Conservation (phyloP, 2,113 vertebrate genomes). For the Tetrax tetrax region DNA sequence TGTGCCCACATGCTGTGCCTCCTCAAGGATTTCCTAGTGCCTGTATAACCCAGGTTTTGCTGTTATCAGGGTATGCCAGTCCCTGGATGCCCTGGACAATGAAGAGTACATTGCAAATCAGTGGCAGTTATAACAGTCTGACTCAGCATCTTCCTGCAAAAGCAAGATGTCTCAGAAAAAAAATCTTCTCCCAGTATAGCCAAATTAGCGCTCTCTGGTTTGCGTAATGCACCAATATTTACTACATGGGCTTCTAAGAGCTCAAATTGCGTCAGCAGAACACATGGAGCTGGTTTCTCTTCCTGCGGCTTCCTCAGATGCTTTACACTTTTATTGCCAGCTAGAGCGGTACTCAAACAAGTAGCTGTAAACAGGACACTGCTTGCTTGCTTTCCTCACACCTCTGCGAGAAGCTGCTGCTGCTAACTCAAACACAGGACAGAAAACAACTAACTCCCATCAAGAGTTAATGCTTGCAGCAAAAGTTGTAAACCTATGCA, state of each 20-base stretch:
- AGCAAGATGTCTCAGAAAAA: not conserved
- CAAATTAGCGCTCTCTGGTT: not conserved
- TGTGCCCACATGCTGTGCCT: not conserved
- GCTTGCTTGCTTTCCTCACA: not conserved
- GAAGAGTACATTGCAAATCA: not conserved
- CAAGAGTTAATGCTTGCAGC: not conserved
- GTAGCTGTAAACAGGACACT: not conserved
- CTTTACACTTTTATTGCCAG: not conserved
- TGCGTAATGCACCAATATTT: not conserved
- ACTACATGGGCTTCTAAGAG: not conserved
- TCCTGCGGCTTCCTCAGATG: not conserved
- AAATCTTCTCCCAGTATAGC: not conserved
- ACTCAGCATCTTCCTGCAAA: not conserved
- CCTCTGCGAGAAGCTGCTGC: not conserved
- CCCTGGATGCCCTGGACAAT: fast-evolving
- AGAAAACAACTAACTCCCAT: not conserved
- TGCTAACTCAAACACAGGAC: not conserved
- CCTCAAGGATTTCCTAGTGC: not conserved
- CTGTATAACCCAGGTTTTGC: not conserved
- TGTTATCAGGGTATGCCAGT: not conserved
- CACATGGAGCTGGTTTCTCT: not conserved
- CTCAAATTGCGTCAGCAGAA: not conserved
- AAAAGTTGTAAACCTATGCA: not conserved
- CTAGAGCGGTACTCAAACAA: not conserved
- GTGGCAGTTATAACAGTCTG: not conserved